A percentile compares a stretch with the other conserved stretches of the same genome.
Conservation (phyloP, 2,797 vertebrate species). For the Potorous gilbertii region DNA sequence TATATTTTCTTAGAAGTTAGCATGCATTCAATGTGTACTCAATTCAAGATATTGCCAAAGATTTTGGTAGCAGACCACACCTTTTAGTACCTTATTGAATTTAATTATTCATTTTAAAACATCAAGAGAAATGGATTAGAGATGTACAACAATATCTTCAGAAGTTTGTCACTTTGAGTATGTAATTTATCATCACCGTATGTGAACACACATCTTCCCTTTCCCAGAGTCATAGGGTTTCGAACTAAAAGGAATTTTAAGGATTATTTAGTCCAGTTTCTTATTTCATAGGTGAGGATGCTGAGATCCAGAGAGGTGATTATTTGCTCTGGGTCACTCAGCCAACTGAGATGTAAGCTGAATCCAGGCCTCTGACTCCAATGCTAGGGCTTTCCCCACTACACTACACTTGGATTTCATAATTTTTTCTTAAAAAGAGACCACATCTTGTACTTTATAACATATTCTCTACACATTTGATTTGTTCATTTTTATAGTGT, state of each 20-base stretch:
- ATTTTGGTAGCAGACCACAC: slow-evolving; percentile 20
- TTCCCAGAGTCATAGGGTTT: neutral
- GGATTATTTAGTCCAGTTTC: neutral
- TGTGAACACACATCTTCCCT: neutral
- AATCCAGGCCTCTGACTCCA: neutral
- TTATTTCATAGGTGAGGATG: neutral
- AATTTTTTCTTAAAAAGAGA: neutral
- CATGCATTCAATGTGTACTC: slow-evolving; percentile 21
- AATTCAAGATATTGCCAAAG: slow-evolving; percentile 38
- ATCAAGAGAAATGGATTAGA: slow-evolving; percentile 18
- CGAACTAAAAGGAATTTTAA: neutral
- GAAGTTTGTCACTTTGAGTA: neutral
- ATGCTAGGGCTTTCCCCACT: neutral
- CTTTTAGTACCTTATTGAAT: slow-evolving; percentile 13
- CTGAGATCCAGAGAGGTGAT: neutral
- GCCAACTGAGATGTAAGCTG: neutral
- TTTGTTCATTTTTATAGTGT: slow-evolving; percentile 43
- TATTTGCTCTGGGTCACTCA: neutral
- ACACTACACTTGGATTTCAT: neutral
- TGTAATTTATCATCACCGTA: slow-evolving; percentile 22
- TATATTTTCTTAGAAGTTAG: neutral
- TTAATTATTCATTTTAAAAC: slow-evolving; percentile 8
- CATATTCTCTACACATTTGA: neutral
- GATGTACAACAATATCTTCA: neutral
- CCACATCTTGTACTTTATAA: slow-evolving; percentile 14